Evolutionary conservation across 1,140 invertebrate species (phyloP).

Genomic region (Pogonus chalceus): DNA sequence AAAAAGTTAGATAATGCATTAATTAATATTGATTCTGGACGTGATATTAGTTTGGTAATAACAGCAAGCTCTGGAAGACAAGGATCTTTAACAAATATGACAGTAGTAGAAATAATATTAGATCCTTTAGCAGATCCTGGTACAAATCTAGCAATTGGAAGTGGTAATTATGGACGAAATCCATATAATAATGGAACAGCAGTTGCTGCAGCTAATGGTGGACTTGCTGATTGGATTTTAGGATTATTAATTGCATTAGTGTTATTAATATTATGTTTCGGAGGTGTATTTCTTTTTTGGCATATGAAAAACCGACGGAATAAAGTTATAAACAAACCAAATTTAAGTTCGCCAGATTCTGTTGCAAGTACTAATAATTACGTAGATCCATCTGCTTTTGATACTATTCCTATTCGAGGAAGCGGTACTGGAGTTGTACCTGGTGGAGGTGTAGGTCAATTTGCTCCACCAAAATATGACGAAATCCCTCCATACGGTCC

Average conservation of each 20-base stretch:
- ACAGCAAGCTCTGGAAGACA: slow-evolving; percentile 79
- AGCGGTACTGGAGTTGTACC: slow-evolving; percentile 34
- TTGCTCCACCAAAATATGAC: slow-evolving; percentile 81
- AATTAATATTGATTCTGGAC: slow-evolving; percentile 47
- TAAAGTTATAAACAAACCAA: slow-evolving; percentile 68
- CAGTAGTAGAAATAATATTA: slow-evolving; percentile 72
- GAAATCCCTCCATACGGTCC: slow-evolving; percentile 78
- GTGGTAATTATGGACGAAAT: slow-evolving; percentile 11
- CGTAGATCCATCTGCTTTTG: slow-evolving; percentile 74
- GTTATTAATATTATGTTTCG: slow-evolving; percentile 69
- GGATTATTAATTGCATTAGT: slow-evolving; percentile 74
- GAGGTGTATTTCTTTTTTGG: slow-evolving; percentile 70
- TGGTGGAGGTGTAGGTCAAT: slow-evolving; percentile 52
- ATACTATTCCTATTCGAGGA: slow-evolving; percentile 74
- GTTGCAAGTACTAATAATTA: slow-evolving; percentile 66
- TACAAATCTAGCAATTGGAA: slow-evolving; percentile 44
- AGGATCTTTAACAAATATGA: slow-evolving; percentile 74
- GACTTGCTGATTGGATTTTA: slow-evolving; percentile 75
- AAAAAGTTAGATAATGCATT: slow-evolving; percentile 57
- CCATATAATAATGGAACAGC: slow-evolving; percentile 33
- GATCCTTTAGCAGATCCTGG: slow-evolving; percentile 54
- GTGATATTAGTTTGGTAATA: slow-evolving; percentile 67
- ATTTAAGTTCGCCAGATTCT: slow-evolving; percentile 57
- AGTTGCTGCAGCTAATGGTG: slow-evolving; percentile 47
- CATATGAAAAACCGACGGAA: slow-evolving; percentile 74